These are phyloP conservation scores for Meteorus cinctellus DNA, from an alignment of 2,888 invertebrate species.

Conservation along the genomic window DNA sequence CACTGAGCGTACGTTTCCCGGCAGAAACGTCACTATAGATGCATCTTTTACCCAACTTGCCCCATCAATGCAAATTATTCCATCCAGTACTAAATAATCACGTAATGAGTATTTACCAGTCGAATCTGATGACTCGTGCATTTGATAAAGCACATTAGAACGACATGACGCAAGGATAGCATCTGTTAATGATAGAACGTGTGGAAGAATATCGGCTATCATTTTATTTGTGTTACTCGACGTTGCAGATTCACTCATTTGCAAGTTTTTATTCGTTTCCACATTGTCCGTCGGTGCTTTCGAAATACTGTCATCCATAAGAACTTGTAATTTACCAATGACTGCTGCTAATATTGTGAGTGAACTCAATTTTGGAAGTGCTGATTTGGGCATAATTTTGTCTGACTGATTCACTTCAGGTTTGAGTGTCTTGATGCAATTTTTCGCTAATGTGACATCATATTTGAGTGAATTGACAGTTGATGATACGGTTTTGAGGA, in stretches of 20 bases:
- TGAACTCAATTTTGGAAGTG: slow-evolving; percentile 81
- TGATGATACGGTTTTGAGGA: slow-evolving; percentile 82
- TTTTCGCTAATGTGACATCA: slow-evolving; percentile 78
- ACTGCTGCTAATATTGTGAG: slow-evolving; percentile 85
- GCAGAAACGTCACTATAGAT: slow-evolving; percentile 75
- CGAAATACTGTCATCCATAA: slow-evolving; percentile 75
- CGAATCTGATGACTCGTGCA: slow-evolving; percentile 69
- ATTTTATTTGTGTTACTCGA: slow-evolving; percentile 64
- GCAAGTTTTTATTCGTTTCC: slow-evolving; percentile 65
- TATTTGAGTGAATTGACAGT: slow-evolving; percentile 80
- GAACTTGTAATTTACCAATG: slow-evolving; percentile 83
- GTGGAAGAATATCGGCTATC: slow-evolving; percentile 80
- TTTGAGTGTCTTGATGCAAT: slow-evolving; percentile 76
- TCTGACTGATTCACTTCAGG: slow-evolving; percentile 72
- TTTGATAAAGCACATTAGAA: slow-evolving; percentile 74
- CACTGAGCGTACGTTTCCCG: slow-evolving; percentile 75
- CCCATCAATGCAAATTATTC: slow-evolving; percentile 70
- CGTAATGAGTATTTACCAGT: slow-evolving; percentile 73
- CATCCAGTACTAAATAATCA: slow-evolving; percentile 73
- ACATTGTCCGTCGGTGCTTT: slow-evolving; percentile 65
- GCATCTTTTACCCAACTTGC: slow-evolving; percentile 74
- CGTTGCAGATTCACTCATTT: slow-evolving; percentile 57
- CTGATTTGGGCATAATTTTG: slow-evolving; percentile 69
- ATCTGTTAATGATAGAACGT: slow-evolving; percentile 79
- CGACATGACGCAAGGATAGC: slow-evolving; percentile 75